Base-by-base conservation (phyloP, 2,888 invertebrate genomes). In the Troglohyphantes excavatus region DNA sequence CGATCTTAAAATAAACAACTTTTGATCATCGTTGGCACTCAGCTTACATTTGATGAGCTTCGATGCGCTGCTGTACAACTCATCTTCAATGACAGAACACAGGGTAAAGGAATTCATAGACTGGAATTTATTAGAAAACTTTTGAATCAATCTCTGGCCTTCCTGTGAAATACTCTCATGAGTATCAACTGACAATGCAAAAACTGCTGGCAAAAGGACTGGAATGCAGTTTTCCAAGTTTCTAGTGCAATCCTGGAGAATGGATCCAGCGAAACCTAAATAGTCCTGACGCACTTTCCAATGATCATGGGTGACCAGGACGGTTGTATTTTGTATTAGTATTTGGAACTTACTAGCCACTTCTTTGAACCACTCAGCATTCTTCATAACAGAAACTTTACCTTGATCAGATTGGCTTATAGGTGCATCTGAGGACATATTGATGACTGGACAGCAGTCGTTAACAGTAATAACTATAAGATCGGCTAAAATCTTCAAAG, bases 181-280 rank as follows among this genome's bases (percentile, higher is more conserved):
- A 23, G 33, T 61, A 75, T 90, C 90, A 21, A 85, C 90, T 27
- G 85, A 90, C 19, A 90, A 75, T 19, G 81, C 81, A 61, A 90
- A 81, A 19, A 90, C 53, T n/a, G 65, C 21, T 53, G 78, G 53
- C 39, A 90, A 43, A 2, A 85, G 11, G 27, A 65, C 29, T 23
- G 90, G 19, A 13, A 85, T 65, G 43, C 81, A 81, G 9, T 73
- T 68, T 29, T 90, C 26, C 13, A 90, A 63, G 23, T 65, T 33
- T 33, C 61, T 73, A 3, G 59, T 68, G 13, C 85, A 90, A n/a
- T 75, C n/a, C 23, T 23, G 67, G n/a, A 90, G 65, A n/a, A 90
- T 23, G 9, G 19, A 21, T 29, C 85, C 26, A 1, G 78, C 27
- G 70, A 68, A 90, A 29, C 33, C 39, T 26, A 87, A 27, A n/a